A percentile compares a stretch with the other conserved stretches of the same genome.
phyloP scores from a whole-genome alignment of 2,888 invertebrate species.

The Yponomeuta sedellus region DNA sequence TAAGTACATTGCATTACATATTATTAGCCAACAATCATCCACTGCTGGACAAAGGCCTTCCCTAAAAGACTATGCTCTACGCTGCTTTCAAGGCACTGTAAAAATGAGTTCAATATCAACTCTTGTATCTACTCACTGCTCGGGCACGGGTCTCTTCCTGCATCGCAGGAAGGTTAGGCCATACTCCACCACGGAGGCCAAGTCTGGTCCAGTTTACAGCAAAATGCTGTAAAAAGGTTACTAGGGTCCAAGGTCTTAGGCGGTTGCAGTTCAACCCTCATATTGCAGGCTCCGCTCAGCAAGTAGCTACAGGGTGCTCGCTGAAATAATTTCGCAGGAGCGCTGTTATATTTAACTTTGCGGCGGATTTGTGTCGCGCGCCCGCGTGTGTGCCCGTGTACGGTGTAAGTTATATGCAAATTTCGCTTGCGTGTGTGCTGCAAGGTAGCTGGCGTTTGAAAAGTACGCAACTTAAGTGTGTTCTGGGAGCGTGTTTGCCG shows the following conservation, averaged over 20 bases:
- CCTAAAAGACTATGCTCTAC: too few relatives aligned
- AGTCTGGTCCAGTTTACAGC: too few relatives aligned
- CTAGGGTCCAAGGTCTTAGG: background rate
- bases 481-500: background rate
- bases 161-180: too few relatives aligned
- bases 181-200: too few relatives aligned
- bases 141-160: too few relatives aligned
- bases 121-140: too few relatives aligned
- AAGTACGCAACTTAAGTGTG: background rate
- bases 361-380: constrained; percentile 11
- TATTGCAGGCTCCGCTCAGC: constrained; percentile 1
- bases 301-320: constrained; percentile 20
- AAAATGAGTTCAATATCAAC: too few relatives aligned
- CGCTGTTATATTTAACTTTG: constrained; percentile 14
- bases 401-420: background rate
- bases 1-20: too few relatives aligned
- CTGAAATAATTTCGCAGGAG: constrained; percentile 27
- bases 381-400: background rate
- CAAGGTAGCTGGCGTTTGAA: background rate
- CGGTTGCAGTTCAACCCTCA: background rate
- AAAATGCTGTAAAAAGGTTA: too few relatives aligned
- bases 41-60: too few relatives aligned
- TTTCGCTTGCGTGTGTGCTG: background rate
- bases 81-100: too few relatives aligned
- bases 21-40: too few relatives aligned